Conservation (phyloP, 1,140 invertebrate genomes). For the Lepidotrigona ventralis region DNA sequence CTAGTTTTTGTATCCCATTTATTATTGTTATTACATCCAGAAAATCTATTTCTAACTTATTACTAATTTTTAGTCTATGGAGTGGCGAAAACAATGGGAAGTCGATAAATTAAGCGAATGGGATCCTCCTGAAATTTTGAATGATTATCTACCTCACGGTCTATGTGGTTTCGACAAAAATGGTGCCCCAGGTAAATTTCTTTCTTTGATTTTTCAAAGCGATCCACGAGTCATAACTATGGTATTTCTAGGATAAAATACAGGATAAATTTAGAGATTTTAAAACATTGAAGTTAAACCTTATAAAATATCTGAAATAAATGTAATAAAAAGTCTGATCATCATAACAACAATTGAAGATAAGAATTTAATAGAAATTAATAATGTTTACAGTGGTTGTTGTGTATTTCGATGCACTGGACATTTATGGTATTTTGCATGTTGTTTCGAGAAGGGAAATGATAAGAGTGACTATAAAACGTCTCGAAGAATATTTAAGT, state of each 20-base stretch:
- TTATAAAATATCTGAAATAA: too few relatives aligned
- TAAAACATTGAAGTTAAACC: too few relatives aligned
- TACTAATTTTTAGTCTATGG: constrained; percentile 84
- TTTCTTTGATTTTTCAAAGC: background rate
- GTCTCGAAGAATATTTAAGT: constrained; percentile 83
- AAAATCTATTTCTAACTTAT: background rate
- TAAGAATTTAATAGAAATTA: background rate
- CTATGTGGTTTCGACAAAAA: constrained; percentile 90
- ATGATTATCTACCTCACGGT: constrained; percentile 88
- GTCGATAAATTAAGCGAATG: constrained; percentile 86
- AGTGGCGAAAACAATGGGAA: constrained; percentile 89
- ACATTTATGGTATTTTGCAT: constrained; percentile 90
- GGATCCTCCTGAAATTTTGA: constrained; percentile 86
- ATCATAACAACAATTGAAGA: background rate
- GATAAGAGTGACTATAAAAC: constrained; percentile 84
- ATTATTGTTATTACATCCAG: background rate
- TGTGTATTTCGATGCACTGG: constrained; percentile 86
- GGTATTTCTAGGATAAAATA: too few relatives aligned
- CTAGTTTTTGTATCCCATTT: background rate
- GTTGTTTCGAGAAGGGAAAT: constrained; percentile 87
- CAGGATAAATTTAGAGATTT: too few relatives aligned
- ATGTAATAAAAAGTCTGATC: too few relatives aligned
- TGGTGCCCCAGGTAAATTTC: constrained; percentile 86
- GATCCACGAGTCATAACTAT: too few relatives aligned
- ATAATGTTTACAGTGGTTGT: constrained; percentile 83